Evolutionary conservation across 2,113 vertebrate genomes (phyloP).

Genomic region (Gallinago undulata): DNA sequence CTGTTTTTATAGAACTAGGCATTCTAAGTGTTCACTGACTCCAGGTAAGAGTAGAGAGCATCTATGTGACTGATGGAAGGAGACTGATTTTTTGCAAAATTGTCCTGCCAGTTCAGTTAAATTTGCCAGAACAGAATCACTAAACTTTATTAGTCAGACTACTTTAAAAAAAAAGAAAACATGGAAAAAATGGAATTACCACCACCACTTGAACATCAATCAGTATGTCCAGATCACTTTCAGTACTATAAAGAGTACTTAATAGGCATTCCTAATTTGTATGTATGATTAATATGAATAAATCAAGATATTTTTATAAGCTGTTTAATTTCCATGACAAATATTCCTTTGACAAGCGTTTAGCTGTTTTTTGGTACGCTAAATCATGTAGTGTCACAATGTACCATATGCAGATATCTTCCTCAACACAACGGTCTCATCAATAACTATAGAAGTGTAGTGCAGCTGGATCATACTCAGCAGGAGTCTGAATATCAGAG

Average conservation of each 20-base stretch:
- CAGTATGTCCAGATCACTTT: not conserved
- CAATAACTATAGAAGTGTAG: not conserved
- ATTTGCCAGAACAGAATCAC: not conserved
- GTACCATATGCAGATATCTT: not conserved
- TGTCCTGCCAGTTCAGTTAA: not conserved
- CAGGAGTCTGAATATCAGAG: not conserved
- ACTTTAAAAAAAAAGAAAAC: not conserved
- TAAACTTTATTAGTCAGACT: not conserved
- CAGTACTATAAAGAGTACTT: not conserved
- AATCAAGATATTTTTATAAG: not conserved
- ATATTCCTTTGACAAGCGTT: not conserved
- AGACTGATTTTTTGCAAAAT: not conserved
- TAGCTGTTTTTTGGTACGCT: not conserved
- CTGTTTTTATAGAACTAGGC: not conserved
- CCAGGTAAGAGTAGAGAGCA: not conserved
- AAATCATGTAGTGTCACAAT: not conserved
- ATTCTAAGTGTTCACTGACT: not conserved
- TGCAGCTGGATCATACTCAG: not conserved
- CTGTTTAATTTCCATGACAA: not conserved
- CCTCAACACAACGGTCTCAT: not conserved
- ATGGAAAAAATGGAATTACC: accelerated
- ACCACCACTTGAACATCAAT: not conserved
- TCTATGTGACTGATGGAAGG: not conserved
- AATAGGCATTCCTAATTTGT: not conserved
- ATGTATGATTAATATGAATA: not conserved